Conservation (phyloP, 2,797 vertebrate species). For the Tokudaia tokunoshimensis region DNA sequence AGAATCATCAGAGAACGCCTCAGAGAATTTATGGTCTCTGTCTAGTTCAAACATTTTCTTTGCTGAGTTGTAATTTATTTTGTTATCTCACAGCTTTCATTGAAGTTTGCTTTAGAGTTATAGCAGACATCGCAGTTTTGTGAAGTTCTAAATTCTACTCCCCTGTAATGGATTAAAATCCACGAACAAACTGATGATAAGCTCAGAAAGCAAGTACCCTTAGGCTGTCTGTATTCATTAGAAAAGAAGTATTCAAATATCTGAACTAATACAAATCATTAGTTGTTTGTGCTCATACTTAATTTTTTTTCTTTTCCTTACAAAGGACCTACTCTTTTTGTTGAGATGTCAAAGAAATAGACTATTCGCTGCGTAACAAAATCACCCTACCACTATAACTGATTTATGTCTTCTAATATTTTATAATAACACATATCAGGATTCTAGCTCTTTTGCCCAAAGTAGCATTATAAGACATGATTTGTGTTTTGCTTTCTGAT, state of each 20-base stretch:
- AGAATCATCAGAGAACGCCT: neutral
- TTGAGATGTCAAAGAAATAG: neutral
- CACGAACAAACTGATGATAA: neutral
- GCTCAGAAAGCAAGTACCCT: neutral
- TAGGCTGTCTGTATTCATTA: neutral
- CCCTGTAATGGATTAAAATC: neutral
- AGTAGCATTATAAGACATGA: neutral
- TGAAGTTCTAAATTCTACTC: slow-evolving; percentile 47
- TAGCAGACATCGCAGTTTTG: slow-evolving; percentile 19
- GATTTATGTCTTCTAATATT: neutral
- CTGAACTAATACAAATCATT: neutral
- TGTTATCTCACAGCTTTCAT: slow-evolving; percentile 63
- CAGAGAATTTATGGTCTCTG: slow-evolving; percentile 56
- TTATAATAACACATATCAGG: neutral
- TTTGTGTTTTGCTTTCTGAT: slow-evolving; percentile 1
- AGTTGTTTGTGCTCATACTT: neutral
- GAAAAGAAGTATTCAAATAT: neutral
- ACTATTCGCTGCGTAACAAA: neutral
- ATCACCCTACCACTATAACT: neutral
- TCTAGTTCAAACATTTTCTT: slow-evolving; percentile 53
- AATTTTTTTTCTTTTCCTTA: neutral
- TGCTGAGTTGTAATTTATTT: slow-evolving; percentile 63
- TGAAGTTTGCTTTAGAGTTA: slow-evolving; percentile 71
- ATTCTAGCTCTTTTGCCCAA: neutral
- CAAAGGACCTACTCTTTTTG: neutral